Evolutionary conservation across 2,888 invertebrate genomes (phyloP).

Genomic region (Sesia apiformis): DNA sequence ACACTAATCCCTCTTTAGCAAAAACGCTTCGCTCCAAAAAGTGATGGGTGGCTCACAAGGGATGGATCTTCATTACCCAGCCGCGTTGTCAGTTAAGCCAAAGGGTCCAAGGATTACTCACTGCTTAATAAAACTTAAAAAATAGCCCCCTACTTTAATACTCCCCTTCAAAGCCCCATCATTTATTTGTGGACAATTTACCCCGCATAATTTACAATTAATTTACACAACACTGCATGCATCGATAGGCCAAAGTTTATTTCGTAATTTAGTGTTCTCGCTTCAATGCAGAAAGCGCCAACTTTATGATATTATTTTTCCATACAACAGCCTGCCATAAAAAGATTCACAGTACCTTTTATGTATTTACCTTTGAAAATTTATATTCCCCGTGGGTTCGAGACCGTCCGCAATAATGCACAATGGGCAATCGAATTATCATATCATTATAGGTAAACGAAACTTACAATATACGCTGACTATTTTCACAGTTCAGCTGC

Average conservation of each 20-base stretch:
- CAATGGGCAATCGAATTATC: constrained; percentile 68
- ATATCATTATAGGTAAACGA: constrained; percentile 47
- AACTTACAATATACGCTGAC: constrained; percentile 17
- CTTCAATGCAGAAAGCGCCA: background rate
- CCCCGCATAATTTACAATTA: background rate
- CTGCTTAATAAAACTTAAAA: constrained; percentile 59
- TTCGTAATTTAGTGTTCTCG: background rate
- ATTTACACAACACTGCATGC: background rate
- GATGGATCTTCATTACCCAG: constrained; percentile 69
- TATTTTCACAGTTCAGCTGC: background rate
- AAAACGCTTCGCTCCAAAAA: constrained; percentile 73
- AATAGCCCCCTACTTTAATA: constrained; percentile 32
- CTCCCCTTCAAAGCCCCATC: background rate
- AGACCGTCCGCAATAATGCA: constrained; percentile 56
- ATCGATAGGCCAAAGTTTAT: background rate
- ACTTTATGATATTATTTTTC: constrained; percentile 14
- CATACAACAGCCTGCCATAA: constrained; percentile 49
- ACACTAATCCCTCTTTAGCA: constrained; percentile 74
- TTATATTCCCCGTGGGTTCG: constrained; percentile 61
- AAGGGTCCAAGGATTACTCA: constrained; percentile 61
- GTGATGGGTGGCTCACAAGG: constrained; percentile 68
- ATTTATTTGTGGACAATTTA: background rate
- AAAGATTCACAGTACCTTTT: constrained; percentile 58
- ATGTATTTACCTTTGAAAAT: constrained; percentile 65
- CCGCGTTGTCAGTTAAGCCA: constrained; percentile 69